These are phyloP conservation scores for Odiellus spinosus DNA, from an alignment of 2,888 invertebrate genomes.

Conservation along the genomic window DNA sequence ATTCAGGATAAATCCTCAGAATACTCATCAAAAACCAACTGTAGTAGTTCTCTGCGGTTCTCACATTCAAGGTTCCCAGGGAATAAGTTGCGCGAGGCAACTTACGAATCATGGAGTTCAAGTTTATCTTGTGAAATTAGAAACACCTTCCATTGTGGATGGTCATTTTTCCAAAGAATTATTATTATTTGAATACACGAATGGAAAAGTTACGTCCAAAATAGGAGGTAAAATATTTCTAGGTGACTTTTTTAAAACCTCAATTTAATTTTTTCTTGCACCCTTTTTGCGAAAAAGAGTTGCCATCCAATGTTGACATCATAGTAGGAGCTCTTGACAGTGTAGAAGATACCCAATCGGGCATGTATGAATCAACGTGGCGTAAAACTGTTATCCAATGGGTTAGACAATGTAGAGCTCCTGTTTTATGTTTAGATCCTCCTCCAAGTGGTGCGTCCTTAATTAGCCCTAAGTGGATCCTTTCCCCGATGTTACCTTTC, in stretches of 20 bases:
- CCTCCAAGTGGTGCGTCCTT: constrained; percentile 38
- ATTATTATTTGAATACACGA: constrained; percentile 47
- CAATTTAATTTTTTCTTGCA: not conserved
- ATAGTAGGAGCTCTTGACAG: constrained; percentile 29
- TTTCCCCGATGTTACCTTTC: constrained; percentile 53
- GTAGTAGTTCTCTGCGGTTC: constrained; percentile 57
- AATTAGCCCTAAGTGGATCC: constrained; percentile 44
- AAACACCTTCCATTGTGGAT: not conserved
- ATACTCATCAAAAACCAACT: constrained; percentile 71
- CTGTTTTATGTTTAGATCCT: constrained; percentile 58
- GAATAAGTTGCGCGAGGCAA: constrained; percentile 58
- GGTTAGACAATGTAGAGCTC: constrained; percentile 52
- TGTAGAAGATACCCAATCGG: constrained; percentile 21
- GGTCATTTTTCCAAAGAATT: constrained; percentile 40
- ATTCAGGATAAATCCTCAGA: constrained; percentile 55
- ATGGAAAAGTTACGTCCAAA: constrained; percentile 27
- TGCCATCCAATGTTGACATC: constrained; percentile 21
- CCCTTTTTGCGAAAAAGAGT: no score
- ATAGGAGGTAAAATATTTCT: constrained; percentile 22
- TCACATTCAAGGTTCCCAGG: constrained; percentile 47
- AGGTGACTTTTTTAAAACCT: constrained; percentile 4
- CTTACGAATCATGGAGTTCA: constrained; percentile 64
- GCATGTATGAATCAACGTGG: constrained; percentile 23
- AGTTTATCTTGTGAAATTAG: constrained; percentile 30
- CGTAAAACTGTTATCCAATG: constrained; percentile 45